Conservation (phyloP, 2,888 invertebrate species). For the Lasioglossum calceatum region DNA sequence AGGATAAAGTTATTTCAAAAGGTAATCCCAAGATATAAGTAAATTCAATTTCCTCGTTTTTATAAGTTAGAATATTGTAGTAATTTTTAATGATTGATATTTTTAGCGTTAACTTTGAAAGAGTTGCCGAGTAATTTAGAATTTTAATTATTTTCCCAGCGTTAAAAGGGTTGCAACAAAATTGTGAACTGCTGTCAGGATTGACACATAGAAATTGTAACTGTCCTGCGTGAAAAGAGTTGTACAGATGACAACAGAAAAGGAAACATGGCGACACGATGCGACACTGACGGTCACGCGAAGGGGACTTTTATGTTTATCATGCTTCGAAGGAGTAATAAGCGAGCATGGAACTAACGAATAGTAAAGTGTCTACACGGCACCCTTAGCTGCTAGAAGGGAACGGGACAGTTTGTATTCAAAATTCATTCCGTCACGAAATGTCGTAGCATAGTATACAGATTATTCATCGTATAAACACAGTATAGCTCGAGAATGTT, state of each 20-base stretch:
- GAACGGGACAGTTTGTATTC: not conserved
- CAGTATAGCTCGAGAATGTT: not conserved
- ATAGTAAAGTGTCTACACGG: not conserved
- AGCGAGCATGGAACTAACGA: not conserved
- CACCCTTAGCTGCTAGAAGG: not conserved
- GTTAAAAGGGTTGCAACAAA: not conserved
- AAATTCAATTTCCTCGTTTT: too few species aligned
- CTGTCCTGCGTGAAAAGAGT: not conserved
- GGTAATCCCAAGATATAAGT: too few species aligned
- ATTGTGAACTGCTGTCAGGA: not conserved
- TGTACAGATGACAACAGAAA: not conserved
- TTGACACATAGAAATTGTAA: not conserved
- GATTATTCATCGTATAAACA: not conserved
- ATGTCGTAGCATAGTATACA: not conserved
- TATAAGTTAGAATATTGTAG: too few species aligned
- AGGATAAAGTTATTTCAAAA: too few species aligned
- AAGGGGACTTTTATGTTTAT: not conserved
- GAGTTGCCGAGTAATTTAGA: too few species aligned
- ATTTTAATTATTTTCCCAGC: not conserved
- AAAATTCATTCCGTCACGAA: conserved; percentile 1
- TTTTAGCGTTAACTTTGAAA: not conserved
- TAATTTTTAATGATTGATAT: not conserved
- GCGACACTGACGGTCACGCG: not conserved
- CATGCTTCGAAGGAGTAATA: not conserved
- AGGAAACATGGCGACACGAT: not conserved